A percentile compares a stretch with the other conserved stretches of the same genome.
phyloP scores from a whole-genome alignment of 2,113 vertebrate species.

The Sigmodon hispidus region DNA sequence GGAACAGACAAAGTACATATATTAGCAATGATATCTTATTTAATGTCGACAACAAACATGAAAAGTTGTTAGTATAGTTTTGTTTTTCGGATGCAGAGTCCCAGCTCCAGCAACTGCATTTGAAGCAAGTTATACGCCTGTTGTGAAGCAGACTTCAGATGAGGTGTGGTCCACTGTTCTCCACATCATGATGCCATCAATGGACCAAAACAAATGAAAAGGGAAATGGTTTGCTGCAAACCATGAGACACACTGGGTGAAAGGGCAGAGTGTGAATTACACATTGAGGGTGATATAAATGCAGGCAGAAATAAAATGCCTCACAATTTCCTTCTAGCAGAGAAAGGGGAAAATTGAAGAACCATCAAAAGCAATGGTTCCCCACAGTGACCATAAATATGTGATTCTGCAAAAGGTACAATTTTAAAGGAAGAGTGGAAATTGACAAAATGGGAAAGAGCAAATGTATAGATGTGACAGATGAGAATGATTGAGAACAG shows the following conservation, averaged over 20 bases:
- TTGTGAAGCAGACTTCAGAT: slow-evolving; percentile 21
- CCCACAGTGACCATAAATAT: slow-evolving; percentile 11
- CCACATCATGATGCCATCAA: neutral
- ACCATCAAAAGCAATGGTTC: neutral
- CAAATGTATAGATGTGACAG: neutral
- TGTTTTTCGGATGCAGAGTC: neutral
- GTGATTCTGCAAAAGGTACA: neutral
- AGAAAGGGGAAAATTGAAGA: neutral
- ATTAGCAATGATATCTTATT: neutral
- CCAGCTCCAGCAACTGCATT: neutral
- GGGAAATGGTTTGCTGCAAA: slow-evolving; percentile 48
- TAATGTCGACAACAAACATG: neutral
- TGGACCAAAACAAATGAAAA: slow-evolving; percentile 46
- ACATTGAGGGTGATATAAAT: slow-evolving; percentile 18
- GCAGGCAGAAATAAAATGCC: slow-evolving; percentile 28
- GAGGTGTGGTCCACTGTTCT: neutral
- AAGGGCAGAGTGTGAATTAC: slow-evolving; percentile 43
- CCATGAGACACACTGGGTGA: slow-evolving; percentile 3
- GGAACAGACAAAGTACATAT: neutral
- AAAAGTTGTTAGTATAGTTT: neutral
- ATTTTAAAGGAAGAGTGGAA: neutral
- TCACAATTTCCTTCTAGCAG: neutral
- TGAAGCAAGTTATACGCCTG: neutral
- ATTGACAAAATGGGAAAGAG: neutral
- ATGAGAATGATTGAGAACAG: neutral